Conservation (phyloP, 2,113 vertebrate species). For the Dicrurus megarhynchus region DNA sequence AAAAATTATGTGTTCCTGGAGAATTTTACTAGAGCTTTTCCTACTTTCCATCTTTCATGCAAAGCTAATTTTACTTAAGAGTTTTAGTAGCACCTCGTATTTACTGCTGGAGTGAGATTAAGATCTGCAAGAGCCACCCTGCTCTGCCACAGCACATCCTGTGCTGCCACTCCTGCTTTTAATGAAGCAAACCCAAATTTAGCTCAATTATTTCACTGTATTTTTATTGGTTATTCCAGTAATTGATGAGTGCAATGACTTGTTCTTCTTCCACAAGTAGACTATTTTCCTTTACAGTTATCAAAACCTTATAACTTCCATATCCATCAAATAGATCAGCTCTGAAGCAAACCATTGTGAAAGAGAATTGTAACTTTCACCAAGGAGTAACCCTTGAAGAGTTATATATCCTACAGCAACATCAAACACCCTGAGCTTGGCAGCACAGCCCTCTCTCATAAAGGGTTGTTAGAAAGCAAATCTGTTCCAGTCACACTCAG, state of each 20-base stretch:
- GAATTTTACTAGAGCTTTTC: neutral
- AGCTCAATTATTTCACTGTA: neutral
- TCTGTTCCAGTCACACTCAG: neutral
- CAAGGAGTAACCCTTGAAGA: neutral
- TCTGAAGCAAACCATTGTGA: neutral
- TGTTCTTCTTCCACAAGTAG: neutral
- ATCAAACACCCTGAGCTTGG: neutral
- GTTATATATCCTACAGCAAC: neutral
- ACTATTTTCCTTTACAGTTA: neutral
- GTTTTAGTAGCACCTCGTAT: neutral
- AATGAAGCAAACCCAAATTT: neutral
- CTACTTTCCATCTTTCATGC: neutral
- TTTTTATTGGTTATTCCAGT: neutral
- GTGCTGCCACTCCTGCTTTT: neutral
- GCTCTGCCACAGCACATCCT: neutral
- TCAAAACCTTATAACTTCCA: neutral
- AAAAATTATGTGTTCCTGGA: neutral
- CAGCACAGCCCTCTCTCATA: neutral
- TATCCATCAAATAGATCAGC: neutral
- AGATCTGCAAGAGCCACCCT: neutral
- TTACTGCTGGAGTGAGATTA: neutral
- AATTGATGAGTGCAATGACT: neutral
- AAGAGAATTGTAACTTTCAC: neutral
- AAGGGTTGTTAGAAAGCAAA: neutral
- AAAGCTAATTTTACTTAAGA: neutral